Evolutionary conservation across 92 coral and sea anemone genomes (phyloP), one percentile per base, ranked within the genome.

Genomic region (Heliopora coerulea): DNA sequence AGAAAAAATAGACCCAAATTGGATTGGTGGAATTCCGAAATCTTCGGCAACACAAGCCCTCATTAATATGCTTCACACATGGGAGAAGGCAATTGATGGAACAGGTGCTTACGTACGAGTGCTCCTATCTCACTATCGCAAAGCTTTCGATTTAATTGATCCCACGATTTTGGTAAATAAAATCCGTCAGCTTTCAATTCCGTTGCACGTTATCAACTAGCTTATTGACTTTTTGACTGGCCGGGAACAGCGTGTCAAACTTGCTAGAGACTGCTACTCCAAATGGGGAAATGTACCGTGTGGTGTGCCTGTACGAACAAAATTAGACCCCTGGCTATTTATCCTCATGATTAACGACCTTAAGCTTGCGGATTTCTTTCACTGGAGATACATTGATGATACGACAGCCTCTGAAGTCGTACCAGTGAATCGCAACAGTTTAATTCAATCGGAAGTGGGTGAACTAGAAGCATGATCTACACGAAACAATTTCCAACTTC

Each of bases 191-290:
- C 49, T 62, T 17, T n/a, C 11, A 28, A 61, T 61, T 33, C 44
- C 44, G 15, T 18, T 11, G 8, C 25, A 8, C 19, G 41, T 33
- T 19, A 18, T 29, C 10, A 49, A 54, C 62, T 72, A 63, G 78
- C 13, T 72, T 49, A 40, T 54, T 18, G 25, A 49, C 28, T 72
- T 72, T 20, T 59, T 72, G 37, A 72, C 25, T 11, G 26, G 26
- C 61, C 25, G 78, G 29, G 15, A 20, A 28, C 78, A 72, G 31
- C 60, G 78, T 10, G 78, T 72, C 3, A 72, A 72, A 72, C 30
- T 72, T 13, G 60, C 63, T 23, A 52, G 31, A 2, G 78, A 49
- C 31, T 54, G 62, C 19, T 65, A 33, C 31, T 72, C 78, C 23
- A 49, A 72, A 26, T 72, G 78, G 65, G 65, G 62, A 54, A 31